Conservation (phyloP, 2,888 invertebrate species). For the Rhynchonema sp. region DNA sequence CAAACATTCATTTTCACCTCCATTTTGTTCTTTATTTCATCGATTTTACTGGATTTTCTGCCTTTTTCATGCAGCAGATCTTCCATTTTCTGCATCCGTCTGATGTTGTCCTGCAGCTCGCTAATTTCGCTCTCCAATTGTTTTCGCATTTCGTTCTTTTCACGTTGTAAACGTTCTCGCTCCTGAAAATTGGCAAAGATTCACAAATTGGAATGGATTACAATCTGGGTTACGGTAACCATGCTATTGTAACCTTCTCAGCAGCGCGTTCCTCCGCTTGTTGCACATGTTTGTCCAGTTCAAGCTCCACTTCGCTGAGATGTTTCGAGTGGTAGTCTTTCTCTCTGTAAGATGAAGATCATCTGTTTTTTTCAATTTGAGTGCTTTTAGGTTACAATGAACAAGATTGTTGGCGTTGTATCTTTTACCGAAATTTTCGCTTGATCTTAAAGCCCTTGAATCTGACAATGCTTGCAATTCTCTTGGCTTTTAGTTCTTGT, state of each 20-base stretch:
- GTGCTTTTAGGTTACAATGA: no score
- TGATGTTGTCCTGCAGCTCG: constrained; percentile 38
- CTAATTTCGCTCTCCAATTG: constrained; percentile 37
- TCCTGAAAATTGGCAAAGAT: no score
- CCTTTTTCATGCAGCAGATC: constrained; percentile 17
- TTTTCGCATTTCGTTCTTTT: constrained; percentile 33
- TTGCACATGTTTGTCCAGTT: constrained; percentile 39
- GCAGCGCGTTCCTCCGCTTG: constrained; percentile 35
- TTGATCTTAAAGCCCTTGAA: no score
- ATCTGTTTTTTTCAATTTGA: no score
- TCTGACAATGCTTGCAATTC: no score
- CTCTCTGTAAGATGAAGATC: constrained; percentile 35
- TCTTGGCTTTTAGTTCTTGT: no score
- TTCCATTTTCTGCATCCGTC: constrained; percentile 35
- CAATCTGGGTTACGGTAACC: no score
- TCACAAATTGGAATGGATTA: no score
- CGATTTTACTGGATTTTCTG: constrained; percentile 21
- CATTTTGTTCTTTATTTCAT: constrained; percentile 17
- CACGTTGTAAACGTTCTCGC: constrained; percentile 32
- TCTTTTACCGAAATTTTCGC: no score
- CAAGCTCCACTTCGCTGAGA: constrained; percentile 39
- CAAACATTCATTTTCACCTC: no score
- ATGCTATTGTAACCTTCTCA: no score
- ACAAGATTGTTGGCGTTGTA: no score
- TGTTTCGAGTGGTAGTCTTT: constrained; percentile 37